Percentiles rank a stretch among this genome's conserved stretches.
phyloP scores from a whole-genome alignment of 1,140 invertebrate genomes.

The Leucophenga varia region DNA sequence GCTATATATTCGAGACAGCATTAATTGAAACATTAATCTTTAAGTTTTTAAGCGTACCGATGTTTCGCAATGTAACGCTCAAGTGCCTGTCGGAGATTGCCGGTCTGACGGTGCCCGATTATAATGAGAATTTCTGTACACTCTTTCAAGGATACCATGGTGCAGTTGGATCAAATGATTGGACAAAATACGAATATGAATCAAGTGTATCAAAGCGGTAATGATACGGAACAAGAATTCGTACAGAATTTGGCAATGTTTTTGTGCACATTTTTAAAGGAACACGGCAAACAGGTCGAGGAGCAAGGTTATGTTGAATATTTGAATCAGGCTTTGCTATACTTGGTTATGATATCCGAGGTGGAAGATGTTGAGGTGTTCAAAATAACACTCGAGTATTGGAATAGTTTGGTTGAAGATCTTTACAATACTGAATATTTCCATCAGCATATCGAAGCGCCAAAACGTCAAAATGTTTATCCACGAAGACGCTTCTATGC shows the following conservation, averaged over 20 bases:
- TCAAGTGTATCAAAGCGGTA: constrained; percentile 87
- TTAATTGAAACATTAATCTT: constrained; percentile 92
- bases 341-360: constrained; percentile 95
- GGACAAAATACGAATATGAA: constrained; percentile 88
- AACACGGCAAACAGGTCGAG: constrained; percentile 88
- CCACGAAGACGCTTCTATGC: constrained; percentile 72
- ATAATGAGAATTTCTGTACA: constrained; percentile 88
- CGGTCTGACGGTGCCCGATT: constrained; percentile 81
- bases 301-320: constrained; percentile 71
- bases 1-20: constrained; percentile 99
- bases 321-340: constrained; percentile 83
- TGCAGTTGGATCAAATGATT: constrained; percentile 88
- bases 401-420: constrained; percentile 91
- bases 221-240: constrained; percentile 97
- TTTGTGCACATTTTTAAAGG: constrained; percentile 94
- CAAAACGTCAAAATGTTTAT: constrained; percentile 50
- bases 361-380: constrained; percentile 99
- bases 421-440: constrained; percentile 80
- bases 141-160: constrained; percentile 90
- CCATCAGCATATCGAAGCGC: constrained; percentile 47
- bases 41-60: constrained; percentile 96
- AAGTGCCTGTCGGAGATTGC: constrained; percentile 99
- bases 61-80: constrained; percentile 97
- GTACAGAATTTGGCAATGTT: constrained; percentile 98
- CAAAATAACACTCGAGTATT: constrained; percentile 99